phyloP scores from a whole-genome alignment of 2,797 vertebrate genomes.

The Erithacus rubecula region DNA sequence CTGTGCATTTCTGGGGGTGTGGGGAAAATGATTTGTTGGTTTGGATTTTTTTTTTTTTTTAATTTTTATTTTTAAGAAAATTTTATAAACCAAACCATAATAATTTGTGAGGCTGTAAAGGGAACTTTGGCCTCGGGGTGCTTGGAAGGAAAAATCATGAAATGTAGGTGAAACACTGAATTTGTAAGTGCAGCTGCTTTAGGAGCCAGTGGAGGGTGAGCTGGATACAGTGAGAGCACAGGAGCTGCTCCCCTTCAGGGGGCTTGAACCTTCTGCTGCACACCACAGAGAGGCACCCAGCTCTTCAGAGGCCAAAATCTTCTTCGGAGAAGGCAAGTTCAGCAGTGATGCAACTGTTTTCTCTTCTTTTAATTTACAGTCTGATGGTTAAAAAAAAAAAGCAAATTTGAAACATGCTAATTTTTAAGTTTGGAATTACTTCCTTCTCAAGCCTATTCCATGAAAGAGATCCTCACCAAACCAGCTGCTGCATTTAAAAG shows the following conservation, averaged over 20 bases:
- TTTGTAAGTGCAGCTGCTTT: not conserved
- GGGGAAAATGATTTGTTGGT: not conserved
- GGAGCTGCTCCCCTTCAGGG: not conserved
- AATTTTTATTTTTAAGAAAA: not conserved
- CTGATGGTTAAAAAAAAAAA: not conserved
- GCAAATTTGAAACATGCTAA: not conserved
- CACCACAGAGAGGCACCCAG: not conserved
- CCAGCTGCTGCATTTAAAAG: not conserved
- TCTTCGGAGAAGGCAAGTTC: not conserved
- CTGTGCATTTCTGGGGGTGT: rapidly evolving
- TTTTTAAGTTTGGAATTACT: not conserved
- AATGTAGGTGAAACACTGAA: not conserved
- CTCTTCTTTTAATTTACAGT: not conserved
- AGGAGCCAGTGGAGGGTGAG: not conserved
- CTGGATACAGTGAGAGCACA: not conserved
- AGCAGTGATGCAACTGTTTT: not conserved
- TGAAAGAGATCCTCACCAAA: not conserved
- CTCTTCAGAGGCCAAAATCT: not conserved
- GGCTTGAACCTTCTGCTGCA: not conserved
- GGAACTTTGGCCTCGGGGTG: not conserved
- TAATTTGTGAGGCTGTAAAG: not conserved
- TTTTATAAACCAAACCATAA: not conserved
- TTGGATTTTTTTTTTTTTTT: not conserved
- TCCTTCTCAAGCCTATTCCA: not conserved
- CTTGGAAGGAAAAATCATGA: not conserved